Evolutionary conservation across 2,113 vertebrate genomes (phyloP), one percentile per base, ranked within the genome.

Genomic region (Pedionomus torquatus): DNA sequence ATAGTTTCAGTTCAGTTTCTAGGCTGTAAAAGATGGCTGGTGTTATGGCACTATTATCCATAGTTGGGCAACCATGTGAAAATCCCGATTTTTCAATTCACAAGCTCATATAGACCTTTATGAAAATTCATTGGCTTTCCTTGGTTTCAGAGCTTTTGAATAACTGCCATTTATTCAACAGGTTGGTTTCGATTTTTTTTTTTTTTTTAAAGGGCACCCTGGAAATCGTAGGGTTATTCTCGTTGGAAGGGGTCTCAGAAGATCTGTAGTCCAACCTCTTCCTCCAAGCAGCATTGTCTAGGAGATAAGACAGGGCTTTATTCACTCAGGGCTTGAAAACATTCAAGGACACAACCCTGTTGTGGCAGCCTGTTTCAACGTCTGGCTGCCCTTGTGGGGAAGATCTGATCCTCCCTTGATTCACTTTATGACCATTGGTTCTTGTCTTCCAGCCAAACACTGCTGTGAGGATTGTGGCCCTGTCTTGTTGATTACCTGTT

Each of bases 81-180:
- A 63, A 21, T 30, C 30, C 7, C 1, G 0, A 0, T 28, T 79
- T 78, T 92, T 43, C 13, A 41, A 61, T 72, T 82, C 15, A 39
- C 19, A 21, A 66, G 10, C 9, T 1, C 7, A 11, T 61, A 54
- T 30, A 52, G 24, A 37, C 30, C 51, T 69, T n/a, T 2, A 0
- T 61, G 58, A 66, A 93, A 90, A 85, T 44, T 33, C 5, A 9
- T 17, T 17, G 17, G 9, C 21, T 82, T 91, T 87, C 39, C 23
- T 82, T 81, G 33, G 28, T 74, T 37, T 79, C 37, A 49, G 60
- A 83, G n/a, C 17, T 87, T 93, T 85, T 64, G 11, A 68, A 14
- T 46, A 43, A 63, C 23, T 54, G 10, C 37, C 6, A 35, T 46
- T 52, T 87, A 31, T 69, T 92, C 52, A 24, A 21, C 26, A 75